A percentile compares a stretch with the other conserved stretches of the same genome.
phyloP scores from a whole-genome alignment of 2,113 vertebrate genomes.

The Dunckerocampus dactyliophorus region DNA sequence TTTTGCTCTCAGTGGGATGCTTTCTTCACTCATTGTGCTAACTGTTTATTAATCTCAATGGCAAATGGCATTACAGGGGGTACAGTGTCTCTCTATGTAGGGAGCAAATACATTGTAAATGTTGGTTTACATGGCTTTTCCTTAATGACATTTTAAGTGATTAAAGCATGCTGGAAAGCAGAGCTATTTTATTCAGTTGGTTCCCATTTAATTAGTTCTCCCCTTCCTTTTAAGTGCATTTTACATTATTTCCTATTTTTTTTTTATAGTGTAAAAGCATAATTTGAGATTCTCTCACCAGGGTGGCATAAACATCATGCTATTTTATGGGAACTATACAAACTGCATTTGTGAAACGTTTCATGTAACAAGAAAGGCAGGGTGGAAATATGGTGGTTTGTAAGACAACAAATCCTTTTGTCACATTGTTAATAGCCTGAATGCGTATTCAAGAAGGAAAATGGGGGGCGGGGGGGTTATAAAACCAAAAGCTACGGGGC shows the following conservation, averaged over 20 bases:
- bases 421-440: no score
- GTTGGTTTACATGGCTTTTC: background rate
- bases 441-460: no score
- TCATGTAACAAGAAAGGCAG: no score
- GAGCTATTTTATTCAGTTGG: constrained; percentile 29
- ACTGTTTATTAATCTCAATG: background rate
- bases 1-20: background rate
- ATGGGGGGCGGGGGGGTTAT: no score
- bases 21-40: background rate
- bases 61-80: background rate
- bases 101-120: background rate
- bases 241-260: constrained; percentile 19
- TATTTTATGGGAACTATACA: constrained; percentile 2
- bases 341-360: no score
- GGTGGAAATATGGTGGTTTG: no score
- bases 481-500: no score
- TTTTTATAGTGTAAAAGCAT: constrained; percentile 8
- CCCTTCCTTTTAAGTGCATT: constrained; percentile 31
- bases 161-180: constrained; percentile 42
- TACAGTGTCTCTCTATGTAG: background rate
- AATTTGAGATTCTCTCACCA: constrained; percentile 16
- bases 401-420: no score
- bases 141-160: constrained; percentile 40
- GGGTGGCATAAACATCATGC: background rate
- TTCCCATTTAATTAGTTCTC: constrained; percentile 46